phyloP scores from a whole-genome alignment of 92 coral and sea anemone genomes.

The Muricea muricata region DNA sequence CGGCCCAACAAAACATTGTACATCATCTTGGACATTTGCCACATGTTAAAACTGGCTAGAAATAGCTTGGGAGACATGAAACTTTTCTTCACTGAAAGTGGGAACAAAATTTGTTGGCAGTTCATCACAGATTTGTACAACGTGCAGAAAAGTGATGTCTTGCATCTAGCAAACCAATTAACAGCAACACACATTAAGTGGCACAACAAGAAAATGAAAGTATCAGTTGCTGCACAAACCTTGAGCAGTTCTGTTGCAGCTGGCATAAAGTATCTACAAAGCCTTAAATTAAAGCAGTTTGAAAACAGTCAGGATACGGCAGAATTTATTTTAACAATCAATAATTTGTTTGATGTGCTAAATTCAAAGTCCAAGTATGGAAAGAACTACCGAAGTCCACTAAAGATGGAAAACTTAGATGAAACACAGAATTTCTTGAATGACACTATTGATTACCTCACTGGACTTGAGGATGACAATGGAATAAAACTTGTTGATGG shows the following conservation, averaged over 20 bases:
- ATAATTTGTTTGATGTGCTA: slow-evolving; percentile 13
- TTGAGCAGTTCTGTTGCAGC: slow-evolving; percentile 43
- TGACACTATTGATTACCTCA: slow-evolving; percentile 8
- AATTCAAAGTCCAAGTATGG: slow-evolving; percentile 15
- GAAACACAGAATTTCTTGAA: background rate
- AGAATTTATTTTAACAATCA: background rate
- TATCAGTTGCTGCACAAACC: slow-evolving; percentile 41
- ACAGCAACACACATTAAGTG: slow-evolving; percentile 24
- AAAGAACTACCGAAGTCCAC: background rate
- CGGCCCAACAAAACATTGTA: slow-evolving; percentile 19
- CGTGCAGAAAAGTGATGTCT: background rate
- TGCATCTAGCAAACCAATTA: slow-evolving; percentile 16
- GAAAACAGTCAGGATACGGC: slow-evolving; percentile 14
- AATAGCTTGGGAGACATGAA: slow-evolving; percentile 31
- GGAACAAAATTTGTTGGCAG: slow-evolving; percentile 14
- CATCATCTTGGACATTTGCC: slow-evolving; percentile 16
- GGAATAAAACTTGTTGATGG: slow-evolving; percentile 15
- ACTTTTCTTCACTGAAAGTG: background rate
- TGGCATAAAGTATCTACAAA: slow-evolving; percentile 33
- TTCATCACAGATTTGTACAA: slow-evolving; percentile 12
- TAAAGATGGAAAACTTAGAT: background rate
- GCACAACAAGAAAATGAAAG: slow-evolving; percentile 31
- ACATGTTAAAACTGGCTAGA: slow-evolving; percentile 28
- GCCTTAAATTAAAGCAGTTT: background rate
- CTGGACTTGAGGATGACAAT: slow-evolving; percentile 5